Base-by-base conservation (phyloP, 1,140 invertebrate species). In the Drosophila ironensis region DNA sequence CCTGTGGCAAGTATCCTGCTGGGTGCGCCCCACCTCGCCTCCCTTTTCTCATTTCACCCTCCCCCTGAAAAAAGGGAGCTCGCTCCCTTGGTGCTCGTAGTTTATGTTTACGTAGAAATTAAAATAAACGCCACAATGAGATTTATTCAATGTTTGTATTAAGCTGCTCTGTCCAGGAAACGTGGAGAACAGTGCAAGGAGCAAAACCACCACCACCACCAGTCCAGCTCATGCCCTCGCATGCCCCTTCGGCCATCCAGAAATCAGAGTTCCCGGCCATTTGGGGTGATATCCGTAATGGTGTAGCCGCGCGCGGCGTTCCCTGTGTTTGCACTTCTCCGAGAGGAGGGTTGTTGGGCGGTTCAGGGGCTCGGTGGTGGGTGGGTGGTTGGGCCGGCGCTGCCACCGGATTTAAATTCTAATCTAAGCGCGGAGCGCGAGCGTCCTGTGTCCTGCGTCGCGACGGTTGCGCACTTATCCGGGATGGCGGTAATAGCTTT, bases 141-240 rank as follows among this genome's bases (percentile, higher is more conserved):
- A 86, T 86, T 86, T 86, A 86, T 86, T 84, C 81, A 68, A 75
- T 86, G 81, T 86, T 86, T 87, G 80, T 86, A 87, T 72, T 87
- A 86, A 86, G 74, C 81, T 73, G 60, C 60, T 19, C 70, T 87
- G 80, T 72, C 80, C 78, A 71, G 71, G 69, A 51, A 45, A 48
- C 60, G 52, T 22, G 24, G 45, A 19, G 41, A 48, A 37, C 6
- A 53, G 50, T 25, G 47, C 53, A 67, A 41, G 37, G 28, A 63
- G 35, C 33, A 37, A 46, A 82, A 54, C 80, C 63, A 86, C 75
- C 75, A 61, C 52, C 57, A 46, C 12, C 8, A 17, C 33, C 4
- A 33, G 30, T 8, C 33, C 33, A 16, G 33, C 30, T 12, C 11
- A 33, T n/a, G n/a, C 30, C 30, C 7, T 8, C 12, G 50, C 33